Evolutionary conservation across 2,113 vertebrate genomes (phyloP).

Genomic region (Ptilorrhoa leucosticta): DNA sequence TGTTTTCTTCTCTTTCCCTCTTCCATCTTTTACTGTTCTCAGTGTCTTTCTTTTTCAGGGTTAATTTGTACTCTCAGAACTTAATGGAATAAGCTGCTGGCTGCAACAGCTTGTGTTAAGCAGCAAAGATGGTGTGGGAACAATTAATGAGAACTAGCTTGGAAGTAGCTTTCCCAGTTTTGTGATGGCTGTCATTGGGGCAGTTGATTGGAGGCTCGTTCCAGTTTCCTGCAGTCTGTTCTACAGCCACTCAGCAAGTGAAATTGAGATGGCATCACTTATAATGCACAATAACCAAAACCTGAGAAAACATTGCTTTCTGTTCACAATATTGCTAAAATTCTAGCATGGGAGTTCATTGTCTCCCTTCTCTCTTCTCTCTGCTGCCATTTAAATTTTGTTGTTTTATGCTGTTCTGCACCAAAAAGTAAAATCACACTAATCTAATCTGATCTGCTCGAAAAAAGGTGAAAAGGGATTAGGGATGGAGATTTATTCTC

Average conservation of each 20-base stretch:
- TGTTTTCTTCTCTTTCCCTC: background rate
- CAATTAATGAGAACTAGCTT: background rate
- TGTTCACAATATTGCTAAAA: background rate
- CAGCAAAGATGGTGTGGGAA: background rate
- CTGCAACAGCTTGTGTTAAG: background rate
- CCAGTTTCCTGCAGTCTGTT: background rate
- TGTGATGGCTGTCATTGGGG: background rate
- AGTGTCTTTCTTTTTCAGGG: background rate
- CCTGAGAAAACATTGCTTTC: background rate
- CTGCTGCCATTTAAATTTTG: background rate
- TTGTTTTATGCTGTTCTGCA: background rate
- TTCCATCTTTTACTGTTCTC: background rate
- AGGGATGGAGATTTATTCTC: constrained; percentile 23
- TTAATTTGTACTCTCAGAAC: background rate
- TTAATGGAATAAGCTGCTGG: background rate
- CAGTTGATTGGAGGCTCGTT: background rate
- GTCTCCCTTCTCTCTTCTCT: background rate
- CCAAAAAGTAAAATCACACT: background rate
- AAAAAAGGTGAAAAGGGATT: constrained; percentile 35
- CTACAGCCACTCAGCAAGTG: background rate
- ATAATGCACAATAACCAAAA: background rate
- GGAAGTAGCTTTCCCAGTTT: background rate
- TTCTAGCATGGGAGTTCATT: background rate
- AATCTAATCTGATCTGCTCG: background rate
- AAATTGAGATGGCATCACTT: background rate